Evolutionary conservation across 1,140 invertebrate species (phyloP), one percentile per base, ranked within the genome.

Genomic region (Pentalonia nigronervosa): DNA sequence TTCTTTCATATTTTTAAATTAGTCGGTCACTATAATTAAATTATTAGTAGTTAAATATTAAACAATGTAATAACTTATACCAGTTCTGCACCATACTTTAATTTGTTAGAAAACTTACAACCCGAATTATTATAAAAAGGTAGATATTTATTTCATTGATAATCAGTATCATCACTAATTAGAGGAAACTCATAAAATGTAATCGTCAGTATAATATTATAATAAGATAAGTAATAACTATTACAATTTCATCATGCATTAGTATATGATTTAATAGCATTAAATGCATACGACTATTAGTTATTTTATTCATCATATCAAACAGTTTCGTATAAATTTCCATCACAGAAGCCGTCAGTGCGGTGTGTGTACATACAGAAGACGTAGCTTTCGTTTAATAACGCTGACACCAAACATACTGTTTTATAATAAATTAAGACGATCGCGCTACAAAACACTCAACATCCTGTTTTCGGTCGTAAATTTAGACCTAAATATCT

Each of bases 341-440:
- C 76, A 83, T 83, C 76, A 83, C n/a, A 23, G 76, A 20, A 83
- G 56, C 56, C 30, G 76, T 17, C 76, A 36, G 21, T 36, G 7
- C 34, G 20, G 76, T 9, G 21, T 83, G 34, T 36, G 34, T n/a
- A n/a, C n/a, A n/a, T 41, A 7, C 76, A 36, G 60, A 17, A 67
- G 60, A 67, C 60, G 30, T 67, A 67, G 34, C 76, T 83, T 83
- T 83, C 34, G 21, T 83, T 81, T 83, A 83, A 36, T 36, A 36
- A 83, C 20, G 34, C 34, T 41, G n/a, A 83, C 76, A 83, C 76
- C 76, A 36, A 34, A 83, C 60, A n/a, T 67, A 30, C 60, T n/a
- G 60, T n/a, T 67, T 67, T 67, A 67, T 67, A 67, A 67, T 67
- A 67, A 67, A 67, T 67, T 67, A 67, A 67, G 60, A 67, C 60